Evolutionary conservation across 1,140 invertebrate genomes (phyloP).

Genomic region (Anastrepha obliqua): DNA sequence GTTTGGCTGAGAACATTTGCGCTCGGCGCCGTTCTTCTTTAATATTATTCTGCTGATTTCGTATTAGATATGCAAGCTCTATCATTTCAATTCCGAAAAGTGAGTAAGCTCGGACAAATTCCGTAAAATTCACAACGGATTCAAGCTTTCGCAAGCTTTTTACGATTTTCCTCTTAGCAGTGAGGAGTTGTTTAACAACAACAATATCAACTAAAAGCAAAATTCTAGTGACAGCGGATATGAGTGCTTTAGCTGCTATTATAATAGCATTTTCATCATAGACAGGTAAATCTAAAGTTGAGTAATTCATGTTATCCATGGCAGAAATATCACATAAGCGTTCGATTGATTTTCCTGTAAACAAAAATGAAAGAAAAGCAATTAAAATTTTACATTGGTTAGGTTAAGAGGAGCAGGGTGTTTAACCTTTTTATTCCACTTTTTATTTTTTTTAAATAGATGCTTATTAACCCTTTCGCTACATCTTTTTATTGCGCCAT

Average conservation of each 20-base stretch:
- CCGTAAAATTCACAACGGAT: slow-evolving; percentile 96
- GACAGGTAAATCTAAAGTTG: slow-evolving; percentile 75
- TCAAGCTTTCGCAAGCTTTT: slow-evolving; percentile 91
- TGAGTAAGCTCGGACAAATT: slow-evolving; percentile 99
- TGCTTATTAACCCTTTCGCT: too few relatives aligned
- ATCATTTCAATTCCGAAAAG: slow-evolving; percentile 99
- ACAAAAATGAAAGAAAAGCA: not conserved
- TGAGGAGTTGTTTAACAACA: slow-evolving; percentile 96
- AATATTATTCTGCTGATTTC: slow-evolving; percentile 82
- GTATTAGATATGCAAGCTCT: slow-evolving; percentile 95
- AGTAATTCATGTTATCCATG: slow-evolving; percentile 77
- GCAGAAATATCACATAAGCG: slow-evolving; percentile 85
- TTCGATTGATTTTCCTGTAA: slow-evolving; percentile 82
- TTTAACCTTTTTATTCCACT: too few relatives aligned
- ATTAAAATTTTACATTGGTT: not conserved
- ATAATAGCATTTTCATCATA: slow-evolving; percentile 87
- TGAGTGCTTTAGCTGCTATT: slow-evolving; percentile 91
- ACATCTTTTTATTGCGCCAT: too few relatives aligned
- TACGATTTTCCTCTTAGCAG: slow-evolving; percentile 97
- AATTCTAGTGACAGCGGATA: slow-evolving; percentile 96
- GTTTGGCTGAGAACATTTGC: slow-evolving; percentile 95
- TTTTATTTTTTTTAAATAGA: too few relatives aligned
- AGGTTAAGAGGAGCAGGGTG: not conserved
- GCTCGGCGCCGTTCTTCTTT: slow-evolving; percentile 96
- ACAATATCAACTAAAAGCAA: slow-evolving; percentile 99